phyloP scores from a whole-genome alignment of 2,113 vertebrate genomes.

The Sprattus sprattus region DNA sequence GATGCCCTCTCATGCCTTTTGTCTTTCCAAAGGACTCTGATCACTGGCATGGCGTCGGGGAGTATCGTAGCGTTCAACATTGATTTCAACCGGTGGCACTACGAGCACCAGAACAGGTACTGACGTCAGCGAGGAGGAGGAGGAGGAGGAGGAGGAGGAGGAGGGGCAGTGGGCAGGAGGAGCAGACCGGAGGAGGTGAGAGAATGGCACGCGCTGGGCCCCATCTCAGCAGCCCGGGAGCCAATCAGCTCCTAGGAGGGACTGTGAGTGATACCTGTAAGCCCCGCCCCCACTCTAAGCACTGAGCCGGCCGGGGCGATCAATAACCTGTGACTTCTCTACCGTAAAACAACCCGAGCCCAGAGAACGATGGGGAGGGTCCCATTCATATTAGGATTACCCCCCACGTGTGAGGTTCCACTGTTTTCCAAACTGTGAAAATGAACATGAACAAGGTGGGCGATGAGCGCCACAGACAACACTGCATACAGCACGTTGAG shows the following conservation, averaged over 20 bases:
- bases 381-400: conserved; percentile 28
- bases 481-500: conserved; percentile 18
- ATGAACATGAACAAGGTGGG: conserved; percentile 22
- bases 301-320: background rate
- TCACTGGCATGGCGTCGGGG: conserved; percentile 98
- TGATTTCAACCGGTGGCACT: conserved; percentile 99
- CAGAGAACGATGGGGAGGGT: background rate
- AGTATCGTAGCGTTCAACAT: conserved; percentile 99
- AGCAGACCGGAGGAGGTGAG: background rate
- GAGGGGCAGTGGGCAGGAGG: background rate
- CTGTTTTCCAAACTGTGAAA: conserved; percentile 26
- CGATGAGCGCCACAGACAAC: background rate
- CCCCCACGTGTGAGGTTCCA: background rate
- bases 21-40: conserved; percentile 83
- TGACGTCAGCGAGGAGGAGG: conserved; percentile 75
- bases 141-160: conserved; percentile 41
- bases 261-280: background rate
- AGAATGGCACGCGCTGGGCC: background rate
- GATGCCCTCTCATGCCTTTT: background rate
- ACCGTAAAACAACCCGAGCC: background rate
- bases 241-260: conserved; percentile 7
- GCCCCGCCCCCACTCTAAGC: background rate
- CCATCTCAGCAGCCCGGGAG: background rate
- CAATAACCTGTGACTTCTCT: background rate
- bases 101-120: conserved; percentile 99